Evolutionary conservation across 2,797 vertebrate genomes (phyloP).

Genomic region (Sarcoramphus papa): DNA sequence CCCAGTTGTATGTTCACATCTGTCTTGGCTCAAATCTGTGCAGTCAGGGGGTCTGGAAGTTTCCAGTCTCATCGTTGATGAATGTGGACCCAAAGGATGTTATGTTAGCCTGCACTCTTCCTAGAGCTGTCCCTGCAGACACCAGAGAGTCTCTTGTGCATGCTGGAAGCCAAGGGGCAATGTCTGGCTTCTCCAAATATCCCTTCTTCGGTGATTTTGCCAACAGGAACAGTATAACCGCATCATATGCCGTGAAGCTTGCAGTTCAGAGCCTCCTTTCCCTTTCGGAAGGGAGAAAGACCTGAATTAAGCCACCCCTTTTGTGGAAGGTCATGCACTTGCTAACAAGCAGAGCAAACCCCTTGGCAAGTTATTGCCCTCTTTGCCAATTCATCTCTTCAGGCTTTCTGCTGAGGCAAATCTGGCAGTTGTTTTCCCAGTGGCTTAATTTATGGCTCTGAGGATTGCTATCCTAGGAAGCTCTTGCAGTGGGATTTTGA

Average conservation of each 20-base stretch:
- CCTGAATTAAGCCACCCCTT: not conserved
- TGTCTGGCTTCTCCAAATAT: not conserved
- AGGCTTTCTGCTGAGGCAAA: not conserved
- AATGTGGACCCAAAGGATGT: not conserved
- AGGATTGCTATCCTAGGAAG: not conserved
- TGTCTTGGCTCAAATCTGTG: not conserved
- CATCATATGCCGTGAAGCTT: not conserved
- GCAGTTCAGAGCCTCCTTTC: not conserved
- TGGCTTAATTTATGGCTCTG: not conserved
- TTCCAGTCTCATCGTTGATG: not conserved
- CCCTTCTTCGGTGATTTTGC: not conserved
- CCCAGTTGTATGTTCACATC: not conserved
- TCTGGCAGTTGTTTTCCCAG: not conserved
- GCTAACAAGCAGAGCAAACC: not conserved
- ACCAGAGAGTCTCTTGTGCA: rapidly evolving
- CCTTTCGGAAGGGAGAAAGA: not conserved
- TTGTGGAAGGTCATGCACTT: not conserved
- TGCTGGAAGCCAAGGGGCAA: not conserved
- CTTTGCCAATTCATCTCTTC: not conserved
- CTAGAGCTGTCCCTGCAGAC: not conserved
- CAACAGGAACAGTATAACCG: not conserved
- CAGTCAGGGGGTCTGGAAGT: not conserved
- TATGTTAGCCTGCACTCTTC: not conserved
- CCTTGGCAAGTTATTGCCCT: not conserved
- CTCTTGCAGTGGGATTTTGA: not conserved